Conservation (phyloP, 35 echinoderm and acorn worm genomes). For the Diadema setosum region DNA sequence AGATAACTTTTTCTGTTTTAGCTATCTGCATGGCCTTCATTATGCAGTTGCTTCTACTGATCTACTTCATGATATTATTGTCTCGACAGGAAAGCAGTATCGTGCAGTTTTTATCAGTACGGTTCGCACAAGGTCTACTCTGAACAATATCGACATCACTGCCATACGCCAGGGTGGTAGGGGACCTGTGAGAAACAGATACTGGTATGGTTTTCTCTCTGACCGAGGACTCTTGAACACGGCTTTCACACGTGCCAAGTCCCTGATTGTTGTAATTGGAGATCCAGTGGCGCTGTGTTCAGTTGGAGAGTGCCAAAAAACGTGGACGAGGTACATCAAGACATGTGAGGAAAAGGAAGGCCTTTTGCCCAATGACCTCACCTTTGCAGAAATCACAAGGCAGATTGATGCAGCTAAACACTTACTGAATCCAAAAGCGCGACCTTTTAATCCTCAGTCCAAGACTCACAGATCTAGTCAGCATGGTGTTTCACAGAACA, state of each 20-base stretch:
- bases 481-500: too few relatives aligned
- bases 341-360: conserved; percentile 72
- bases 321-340: conserved; percentile 77
- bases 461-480: too few relatives aligned
- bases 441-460: too few relatives aligned
- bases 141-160: conserved; percentile 64
- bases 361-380: too few relatives aligned
- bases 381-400: too few relatives aligned
- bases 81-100: conserved; percentile 94
- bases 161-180: conserved; percentile 17
- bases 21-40: too few relatives aligned
- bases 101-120: conserved; percentile 87
- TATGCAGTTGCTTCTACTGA: too few relatives aligned
- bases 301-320: conserved; percentile 71
- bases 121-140: conserved; percentile 49
- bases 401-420: conserved; percentile 60
- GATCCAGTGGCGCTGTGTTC: conserved; percentile 87
- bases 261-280: conserved; percentile 67
- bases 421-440: conserved; percentile 70
- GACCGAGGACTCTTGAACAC: conserved; percentile 83
- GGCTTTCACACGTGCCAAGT: conserved; percentile 86
- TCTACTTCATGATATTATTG: too few relatives aligned
- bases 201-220: conserved; percentile 84
- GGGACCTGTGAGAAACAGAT: conserved; percentile 19
- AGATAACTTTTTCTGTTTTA: too few relatives aligned